Percentiles rank a stretch among this genome's conserved stretches.
Conservation (phyloP, 2,113 vertebrate genomes). For the Grallaria varia region DNA sequence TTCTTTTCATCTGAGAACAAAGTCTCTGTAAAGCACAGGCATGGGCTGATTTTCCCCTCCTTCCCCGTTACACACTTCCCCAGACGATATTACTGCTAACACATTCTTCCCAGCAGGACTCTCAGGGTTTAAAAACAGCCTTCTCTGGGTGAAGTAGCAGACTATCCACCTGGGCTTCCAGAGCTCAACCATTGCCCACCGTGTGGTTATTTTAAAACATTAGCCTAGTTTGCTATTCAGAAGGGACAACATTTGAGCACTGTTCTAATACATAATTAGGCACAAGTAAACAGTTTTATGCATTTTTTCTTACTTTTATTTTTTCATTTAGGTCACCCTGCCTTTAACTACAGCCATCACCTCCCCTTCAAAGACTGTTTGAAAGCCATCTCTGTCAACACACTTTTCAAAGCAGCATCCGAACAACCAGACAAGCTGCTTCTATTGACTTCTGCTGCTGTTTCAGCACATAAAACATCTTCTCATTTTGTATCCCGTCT, state of each 20-base stretch:
- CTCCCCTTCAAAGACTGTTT: slow-evolving; percentile 47
- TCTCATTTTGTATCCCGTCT: neutral
- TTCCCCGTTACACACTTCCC: neutral
- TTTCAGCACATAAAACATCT: slow-evolving; percentile 51
- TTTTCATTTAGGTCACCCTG: neutral
- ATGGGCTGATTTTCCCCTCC: neutral
- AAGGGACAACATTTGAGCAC: neutral
- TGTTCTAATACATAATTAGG: neutral
- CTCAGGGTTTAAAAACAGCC: neutral
- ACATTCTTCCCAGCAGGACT: neutral
- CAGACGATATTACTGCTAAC: neutral
- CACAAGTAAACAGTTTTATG: neutral
- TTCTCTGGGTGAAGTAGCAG: neutral
- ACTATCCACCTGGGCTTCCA: neutral
- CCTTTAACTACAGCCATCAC: neutral
- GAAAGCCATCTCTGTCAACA: slow-evolving; percentile 54
- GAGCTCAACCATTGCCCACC: neutral
- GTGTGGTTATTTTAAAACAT: neutral
- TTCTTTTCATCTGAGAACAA: neutral
- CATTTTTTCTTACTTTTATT: neutral
- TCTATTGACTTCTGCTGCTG: slow-evolving; percentile 54
- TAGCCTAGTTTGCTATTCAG: neutral
- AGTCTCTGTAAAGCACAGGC: neutral
- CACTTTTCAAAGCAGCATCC: slow-evolving; percentile 38
- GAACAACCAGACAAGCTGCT: slow-evolving; percentile 50